Base-by-base conservation (phyloP, 2,797 vertebrate genomes). In the Gila robusta region DNA sequence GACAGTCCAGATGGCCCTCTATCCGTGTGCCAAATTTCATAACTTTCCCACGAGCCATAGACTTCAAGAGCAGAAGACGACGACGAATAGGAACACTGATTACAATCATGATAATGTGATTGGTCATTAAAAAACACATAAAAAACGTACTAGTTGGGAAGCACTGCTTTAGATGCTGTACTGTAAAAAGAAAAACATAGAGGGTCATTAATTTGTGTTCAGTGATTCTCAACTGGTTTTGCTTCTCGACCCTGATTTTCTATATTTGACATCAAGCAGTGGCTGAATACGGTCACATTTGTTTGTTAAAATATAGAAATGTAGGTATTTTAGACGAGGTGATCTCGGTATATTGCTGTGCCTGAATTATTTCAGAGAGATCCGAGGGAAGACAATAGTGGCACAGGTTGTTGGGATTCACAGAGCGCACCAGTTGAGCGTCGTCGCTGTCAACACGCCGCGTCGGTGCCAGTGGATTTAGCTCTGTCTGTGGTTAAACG, bases 281-380 rank as follows among this genome's bases (percentile, higher is more conserved):
- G 10, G 6, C 49, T 6, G 47, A 21, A 12, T 23, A 35, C 9
- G 3, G 9, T 54, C 49, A 35, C 32, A 35, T 14, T 10, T 39
- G 52, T 59, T n/a, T 39, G 56, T n/a, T 62, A n/a, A 59, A 59
- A 59, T 5, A 59, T 2, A n/a, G 56, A 59, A n/a, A 59, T 11
- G 56, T 49, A 28, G 62, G n/a, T 32, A 66, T 21, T 69, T 21
- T 88, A 85, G 87, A 87, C 54, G 82, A 88, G 84, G 82, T 88
- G 82, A 87, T 89, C 85, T 89, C 49, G 44, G 49, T 62, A 6
- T 44, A 87, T 87, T 86, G 87, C 82, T 73, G 77, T 39, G 81
- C 85, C 85, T 87, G 71, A 88, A 87, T 41, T 11, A 41, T 28
- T 62, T 44, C 37, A 39, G 37, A 79, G 23, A 19, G n/a, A 44